Percentiles rank a stretch among this genome's conserved stretches.
phyloP scores from a whole-genome alignment of 1,140 invertebrate species.

The Drosophila tristis region DNA sequence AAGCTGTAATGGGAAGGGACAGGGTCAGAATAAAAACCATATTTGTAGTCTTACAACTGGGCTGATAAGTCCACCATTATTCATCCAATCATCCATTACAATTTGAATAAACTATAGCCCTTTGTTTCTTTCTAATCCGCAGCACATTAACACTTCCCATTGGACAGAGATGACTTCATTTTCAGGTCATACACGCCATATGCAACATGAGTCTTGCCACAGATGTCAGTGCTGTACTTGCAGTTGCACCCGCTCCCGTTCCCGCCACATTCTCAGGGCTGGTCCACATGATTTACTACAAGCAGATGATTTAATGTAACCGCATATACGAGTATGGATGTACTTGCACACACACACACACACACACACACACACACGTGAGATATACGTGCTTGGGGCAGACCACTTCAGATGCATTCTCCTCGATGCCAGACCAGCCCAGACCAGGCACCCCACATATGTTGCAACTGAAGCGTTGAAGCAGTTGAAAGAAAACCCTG shows the following conservation, averaged over 20 bases:
- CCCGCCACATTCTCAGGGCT: slow-evolving; percentile 25
- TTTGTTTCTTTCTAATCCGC: slow-evolving; percentile 4
- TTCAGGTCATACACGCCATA: slow-evolving; percentile 11
- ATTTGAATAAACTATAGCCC: too few species aligned
- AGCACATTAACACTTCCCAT: slow-evolving; percentile 32
- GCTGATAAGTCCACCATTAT: too few species aligned
- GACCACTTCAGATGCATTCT: slow-evolving; percentile 69
- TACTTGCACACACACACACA: slow-evolving; percentile 23
- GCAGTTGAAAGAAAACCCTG: slow-evolving; percentile 20
- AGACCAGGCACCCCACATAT: slow-evolving; percentile 58
- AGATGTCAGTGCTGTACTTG: slow-evolving; percentile 67
- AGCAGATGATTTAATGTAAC: slow-evolving; percentile 82
- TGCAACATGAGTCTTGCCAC: slow-evolving; percentile 9
- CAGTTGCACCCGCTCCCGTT: slow-evolving; percentile 27
- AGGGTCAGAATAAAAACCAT: too few species aligned
- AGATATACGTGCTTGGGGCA: neutral
- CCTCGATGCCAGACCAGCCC: slow-evolving; percentile 24
- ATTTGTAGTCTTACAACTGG: too few species aligned
- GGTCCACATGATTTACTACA: slow-evolving; percentile 65
- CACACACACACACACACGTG: too few species aligned
- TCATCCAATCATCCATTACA: too few species aligned
- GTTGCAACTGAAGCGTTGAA: slow-evolving; percentile 61
- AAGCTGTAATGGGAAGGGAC: neutral
- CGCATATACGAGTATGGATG: slow-evolving; percentile 46
- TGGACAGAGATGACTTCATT: slow-evolving; percentile 61